Evolutionary conservation across 2,888 invertebrate species (phyloP), one percentile per base, ranked within the genome.

Genomic region (Malacosoma neustria): DNA sequence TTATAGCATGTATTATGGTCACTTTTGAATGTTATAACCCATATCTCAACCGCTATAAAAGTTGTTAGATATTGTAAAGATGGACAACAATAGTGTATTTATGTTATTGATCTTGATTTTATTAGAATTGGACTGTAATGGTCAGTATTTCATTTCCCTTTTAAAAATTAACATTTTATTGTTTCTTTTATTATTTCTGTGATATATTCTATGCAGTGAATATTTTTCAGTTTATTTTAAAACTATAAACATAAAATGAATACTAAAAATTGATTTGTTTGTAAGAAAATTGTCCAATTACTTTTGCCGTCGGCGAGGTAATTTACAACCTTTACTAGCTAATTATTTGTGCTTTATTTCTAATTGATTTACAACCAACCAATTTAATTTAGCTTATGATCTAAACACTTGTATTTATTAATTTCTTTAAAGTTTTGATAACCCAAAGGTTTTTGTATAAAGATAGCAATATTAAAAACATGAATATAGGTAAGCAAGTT

Each of bases 1-100:
- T 85, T 85, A 85, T 82, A 73, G 80, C 74, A 75, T 74, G 75
- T 81, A 80, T 81, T 79, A 77, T 81, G 73, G 76, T 71, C 74
- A 72, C 71, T 65, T 80, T 71, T 72, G 71, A 77, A 79, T 72
- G 75, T 79, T 76, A 73, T 74, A 36, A 69, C 69, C 68, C 74
- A 77, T 77, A 79, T 74, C 65, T 76, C 67, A 65, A 60, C 54
- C 70, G 71, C 73, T 80, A 81, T 80, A 80, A 76, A 73, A 57
- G 71, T 72, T 72, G 70, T 80, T 72, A 73, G 72, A 72, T 65
- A 64, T 61, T 71, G 63, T 71, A 63, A 61, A 64, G 65, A 62
- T 54, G 61, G 69, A 67, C 70, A 72, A 85, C 82, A 84, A 84
- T 80, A 64, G 74, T 46, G 56, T 69, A 63, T 79, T 75, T 73